These are phyloP conservation scores for Monochamus alternatus DNA, from an alignment of 2,888 invertebrate species.

Conservation along the genomic window DNA sequence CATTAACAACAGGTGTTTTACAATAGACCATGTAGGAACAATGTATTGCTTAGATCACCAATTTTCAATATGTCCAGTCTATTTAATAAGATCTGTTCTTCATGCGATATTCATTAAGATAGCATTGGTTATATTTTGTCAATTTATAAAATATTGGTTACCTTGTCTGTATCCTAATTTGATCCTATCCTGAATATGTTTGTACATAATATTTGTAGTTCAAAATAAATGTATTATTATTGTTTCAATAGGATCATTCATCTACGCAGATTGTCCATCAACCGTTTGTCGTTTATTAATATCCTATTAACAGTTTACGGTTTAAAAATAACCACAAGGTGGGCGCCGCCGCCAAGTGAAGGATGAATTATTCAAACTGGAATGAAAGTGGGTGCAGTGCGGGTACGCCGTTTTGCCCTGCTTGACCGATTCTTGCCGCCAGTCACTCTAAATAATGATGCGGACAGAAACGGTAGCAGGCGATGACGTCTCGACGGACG, in stretches of 20 bases:
- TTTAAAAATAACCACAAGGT: neutral
- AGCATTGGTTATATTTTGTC: too few species aligned
- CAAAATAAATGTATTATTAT: too few species aligned
- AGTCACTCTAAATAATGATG: neutral
- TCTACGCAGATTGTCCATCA: neutral
- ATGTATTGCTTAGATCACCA: too few species aligned
- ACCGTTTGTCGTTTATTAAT: neutral
- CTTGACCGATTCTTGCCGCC: neutral
- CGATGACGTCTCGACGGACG: neutral
- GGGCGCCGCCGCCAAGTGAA: neutral
- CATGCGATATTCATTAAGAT: too few species aligned
- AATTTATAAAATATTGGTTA: too few species aligned
- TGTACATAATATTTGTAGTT: too few species aligned
- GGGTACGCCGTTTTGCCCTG: neutral
- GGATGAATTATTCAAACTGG: neutral
- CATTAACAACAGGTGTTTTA: too few species aligned
- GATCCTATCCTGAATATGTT: too few species aligned
- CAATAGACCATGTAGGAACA: too few species aligned
- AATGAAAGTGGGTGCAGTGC: neutral
- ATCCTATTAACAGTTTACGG: neutral
- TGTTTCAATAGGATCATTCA: neutral
- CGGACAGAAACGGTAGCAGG: neutral
- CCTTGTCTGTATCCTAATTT: too few species aligned
- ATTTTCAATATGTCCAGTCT: too few species aligned
- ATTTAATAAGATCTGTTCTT: too few species aligned